Conservation (phyloP, 2,888 invertebrate genomes). For the Eupithecia dodoneata region DNA sequence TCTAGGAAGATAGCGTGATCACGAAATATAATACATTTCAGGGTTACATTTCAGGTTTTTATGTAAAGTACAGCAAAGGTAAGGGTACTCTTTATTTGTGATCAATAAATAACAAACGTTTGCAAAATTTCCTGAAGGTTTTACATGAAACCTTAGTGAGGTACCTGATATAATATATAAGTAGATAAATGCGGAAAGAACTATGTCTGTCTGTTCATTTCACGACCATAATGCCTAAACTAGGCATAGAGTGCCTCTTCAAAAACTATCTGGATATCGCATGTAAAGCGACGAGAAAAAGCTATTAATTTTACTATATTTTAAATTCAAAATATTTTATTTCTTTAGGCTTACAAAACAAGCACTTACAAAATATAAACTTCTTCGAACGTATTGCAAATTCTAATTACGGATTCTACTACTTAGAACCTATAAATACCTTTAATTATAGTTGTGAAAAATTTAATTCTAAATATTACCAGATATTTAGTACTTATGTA, state of each 20-base stretch:
- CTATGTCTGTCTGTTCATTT: neutral
- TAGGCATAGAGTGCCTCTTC: neutral
- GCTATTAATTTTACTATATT: neutral
- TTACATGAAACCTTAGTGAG: constrained; percentile 2
- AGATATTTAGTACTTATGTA: too few species aligned
- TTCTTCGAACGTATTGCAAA: neutral
- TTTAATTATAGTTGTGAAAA: too few species aligned
- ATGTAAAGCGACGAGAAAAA: neutral
- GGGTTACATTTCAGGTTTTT: constrained; percentile 34
- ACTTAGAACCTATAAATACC: too few species aligned
- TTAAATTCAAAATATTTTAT: too few species aligned
- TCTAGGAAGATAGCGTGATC: constrained; percentile 18
- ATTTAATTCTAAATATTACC: too few species aligned
- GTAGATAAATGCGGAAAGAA: neutral
- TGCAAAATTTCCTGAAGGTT: constrained; percentile 10
- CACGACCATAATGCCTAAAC: neutral
- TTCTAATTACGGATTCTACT: neutral
- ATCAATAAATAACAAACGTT: constrained; percentile 27
- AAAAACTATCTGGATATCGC: neutral
- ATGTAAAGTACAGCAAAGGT: constrained; percentile 26
- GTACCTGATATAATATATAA: neutral
- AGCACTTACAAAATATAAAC: neutral
- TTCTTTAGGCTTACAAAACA: too few species aligned
- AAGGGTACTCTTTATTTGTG: constrained; percentile 12
- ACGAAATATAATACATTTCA: constrained; percentile 24